These are phyloP conservation scores for Coreius guichenoti DNA, from an alignment of 2,797 vertebrate species.

Conservation along the genomic window DNA sequence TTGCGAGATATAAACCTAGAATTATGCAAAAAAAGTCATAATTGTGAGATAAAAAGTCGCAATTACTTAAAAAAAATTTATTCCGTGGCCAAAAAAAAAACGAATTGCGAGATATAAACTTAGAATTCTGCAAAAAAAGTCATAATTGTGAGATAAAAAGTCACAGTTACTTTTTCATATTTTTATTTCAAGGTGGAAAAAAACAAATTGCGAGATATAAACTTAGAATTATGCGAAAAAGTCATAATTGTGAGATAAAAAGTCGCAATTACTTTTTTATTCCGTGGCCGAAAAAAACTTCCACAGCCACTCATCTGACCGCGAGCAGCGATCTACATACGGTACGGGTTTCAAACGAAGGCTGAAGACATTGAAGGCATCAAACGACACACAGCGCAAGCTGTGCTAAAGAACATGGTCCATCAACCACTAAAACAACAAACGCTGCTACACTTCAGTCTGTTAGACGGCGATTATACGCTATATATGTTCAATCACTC, in stretches of 20 bases:
- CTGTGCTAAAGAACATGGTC: constrained; percentile 12
- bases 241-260: neutral
- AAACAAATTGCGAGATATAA: neutral
- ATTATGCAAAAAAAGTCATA: neutral
- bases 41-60: neutral
- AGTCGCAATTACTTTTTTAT: neutral
- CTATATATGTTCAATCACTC: neutral
- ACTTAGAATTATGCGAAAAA: neutral
- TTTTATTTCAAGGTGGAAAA: no score
- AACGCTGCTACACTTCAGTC: constrained; percentile 2
- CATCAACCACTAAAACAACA: neutral
- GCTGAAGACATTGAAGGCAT: neutral
- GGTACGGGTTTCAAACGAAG: neutral
- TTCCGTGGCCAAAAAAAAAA: neutral
- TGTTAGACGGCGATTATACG: neutral
- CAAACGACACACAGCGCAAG: neutral
- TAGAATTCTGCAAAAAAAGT: neutral
- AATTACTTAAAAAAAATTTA: no score
- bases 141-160: neutral
- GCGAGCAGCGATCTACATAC: neutral
- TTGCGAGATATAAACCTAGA: neutral
- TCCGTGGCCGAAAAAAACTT: neutral
- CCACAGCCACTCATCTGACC: neutral
- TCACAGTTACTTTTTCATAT: no score
- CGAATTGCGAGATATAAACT: no score